phyloP scores from a whole-genome alignment of 1,140 invertebrate genomes.

The Teleogryllus occipitalis region DNA sequence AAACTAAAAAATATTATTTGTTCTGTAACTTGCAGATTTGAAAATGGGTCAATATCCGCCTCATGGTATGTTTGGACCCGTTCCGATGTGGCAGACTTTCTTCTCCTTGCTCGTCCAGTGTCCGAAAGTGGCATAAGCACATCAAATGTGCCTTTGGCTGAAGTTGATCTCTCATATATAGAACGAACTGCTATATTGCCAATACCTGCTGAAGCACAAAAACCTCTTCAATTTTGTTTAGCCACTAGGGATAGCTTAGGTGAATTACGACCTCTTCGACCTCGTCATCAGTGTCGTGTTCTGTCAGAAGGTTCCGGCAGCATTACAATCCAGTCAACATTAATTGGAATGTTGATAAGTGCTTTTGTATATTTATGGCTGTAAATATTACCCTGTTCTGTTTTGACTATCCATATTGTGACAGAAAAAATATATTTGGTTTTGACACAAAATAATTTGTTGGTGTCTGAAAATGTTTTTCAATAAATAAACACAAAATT shows the following conservation, averaged over 20 bases:
- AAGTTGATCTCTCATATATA: background rate
- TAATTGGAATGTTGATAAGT: too few relatives aligned
- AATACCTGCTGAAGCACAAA: background rate
- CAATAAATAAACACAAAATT: too few relatives aligned
- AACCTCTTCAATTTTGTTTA: background rate
- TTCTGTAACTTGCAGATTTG: background rate
- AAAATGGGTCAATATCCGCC: background rate
- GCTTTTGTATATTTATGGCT: too few relatives aligned
- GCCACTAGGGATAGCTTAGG: background rate
- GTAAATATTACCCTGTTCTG: too few relatives aligned
- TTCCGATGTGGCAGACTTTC: background rate
- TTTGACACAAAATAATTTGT: too few relatives aligned
- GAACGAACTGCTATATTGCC: background rate
- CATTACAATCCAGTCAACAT: background rate
- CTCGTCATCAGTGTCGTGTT: background rate
- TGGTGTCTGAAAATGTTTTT: too few relatives aligned
- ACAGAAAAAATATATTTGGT: too few relatives aligned
- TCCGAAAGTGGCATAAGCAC: background rate
- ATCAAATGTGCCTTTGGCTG: background rate
- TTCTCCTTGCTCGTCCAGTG: background rate
- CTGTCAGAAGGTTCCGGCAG: background rate
- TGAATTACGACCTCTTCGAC: background rate
- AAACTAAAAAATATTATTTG: too few relatives aligned
- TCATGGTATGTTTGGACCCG: background rate
- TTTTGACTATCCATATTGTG: too few relatives aligned